Percentiles rank a stretch among this genome's conserved stretches.
Evolutionary conservation across 2,797 vertebrate species (phyloP).

Genomic region (Chrosomus eos): DNA sequence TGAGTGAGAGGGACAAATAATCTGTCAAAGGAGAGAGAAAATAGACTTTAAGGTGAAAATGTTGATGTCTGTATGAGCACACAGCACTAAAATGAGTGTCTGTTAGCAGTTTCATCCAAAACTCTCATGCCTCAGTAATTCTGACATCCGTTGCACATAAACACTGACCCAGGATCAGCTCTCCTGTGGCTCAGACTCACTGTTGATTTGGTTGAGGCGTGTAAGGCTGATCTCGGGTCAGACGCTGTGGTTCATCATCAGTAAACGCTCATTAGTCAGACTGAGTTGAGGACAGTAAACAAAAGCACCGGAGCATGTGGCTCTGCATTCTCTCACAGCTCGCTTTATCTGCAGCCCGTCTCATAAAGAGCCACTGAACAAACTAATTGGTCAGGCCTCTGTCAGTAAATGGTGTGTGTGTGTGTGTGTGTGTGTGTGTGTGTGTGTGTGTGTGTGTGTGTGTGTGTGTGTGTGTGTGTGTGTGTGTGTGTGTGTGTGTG

Average conservation of each 20-base stretch:
- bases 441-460: background rate
- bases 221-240: constrained; percentile 3
- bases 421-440: background rate
- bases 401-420: background rate
- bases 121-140: background rate
- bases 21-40: background rate
- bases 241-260: background rate
- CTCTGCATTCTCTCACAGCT: constrained; percentile 7
- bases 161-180: constrained; percentile 7
- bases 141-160: background rate
- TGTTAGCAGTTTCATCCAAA: background rate
- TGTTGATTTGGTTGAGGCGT: background rate
- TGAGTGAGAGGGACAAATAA: background rate
- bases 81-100: background rate
- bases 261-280: background rate
- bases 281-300: constrained; percentile 5
- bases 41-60: background rate
- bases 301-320: background rate
- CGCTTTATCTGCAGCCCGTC: background rate
- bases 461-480: background rate
- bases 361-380: constrained; percentile 5
- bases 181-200: background rate
- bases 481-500: background rate
- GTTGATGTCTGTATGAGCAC: background rate
- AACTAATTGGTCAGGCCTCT: constrained; percentile 23